Evolutionary conservation across 2,888 invertebrate species (phyloP), one percentile per base, ranked within the genome.

Genomic region (Ceramica pisi): DNA sequence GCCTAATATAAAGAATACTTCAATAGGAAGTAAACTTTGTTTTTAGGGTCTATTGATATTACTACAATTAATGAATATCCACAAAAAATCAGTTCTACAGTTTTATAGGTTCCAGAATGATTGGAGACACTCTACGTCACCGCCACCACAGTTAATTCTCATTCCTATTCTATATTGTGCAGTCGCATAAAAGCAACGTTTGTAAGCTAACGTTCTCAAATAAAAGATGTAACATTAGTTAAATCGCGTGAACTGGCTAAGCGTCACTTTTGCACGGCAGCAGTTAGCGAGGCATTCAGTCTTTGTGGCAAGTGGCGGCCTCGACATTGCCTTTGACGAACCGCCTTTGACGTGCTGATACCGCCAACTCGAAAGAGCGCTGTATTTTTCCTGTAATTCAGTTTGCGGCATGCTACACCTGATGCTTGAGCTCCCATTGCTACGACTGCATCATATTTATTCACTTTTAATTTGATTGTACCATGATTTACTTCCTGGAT

Each of bases 221-320:
- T 44, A 75, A 53, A 53, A 21, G 14, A 21, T 26, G 35, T 48
- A 41, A 51, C 48, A 56, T 70, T 61, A 44, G 60, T 75, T 62
- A 60, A 55, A 67, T 79, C 38, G 57, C 77, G 61, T 67, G 64
- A 65, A 67, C 48, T 56, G 19, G 50, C 12, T 44, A 26, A 64
- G 31, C 50, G 71, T 44, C 51, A 51, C 48, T 57, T 67, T 60
- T 51, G 62, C 71, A 57, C 60, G 56, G n/a, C 50, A 26, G 35
- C 48, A 71, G n/a, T 31, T 38, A 38, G 48, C 48, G 57, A 44
- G 48, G 35, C 60, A 44, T 64, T 60, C 35, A 48, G 69, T 51
- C 78, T 67, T 78, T 76, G 81, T 71, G n/a, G n/a, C 60, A n/a
- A 62, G 62, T 50, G 60, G 41, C 53, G 61, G 75, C 80, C 68